Conservation (phyloP, 2,888 invertebrate species). For the Drosophila buzzatii region DNA sequence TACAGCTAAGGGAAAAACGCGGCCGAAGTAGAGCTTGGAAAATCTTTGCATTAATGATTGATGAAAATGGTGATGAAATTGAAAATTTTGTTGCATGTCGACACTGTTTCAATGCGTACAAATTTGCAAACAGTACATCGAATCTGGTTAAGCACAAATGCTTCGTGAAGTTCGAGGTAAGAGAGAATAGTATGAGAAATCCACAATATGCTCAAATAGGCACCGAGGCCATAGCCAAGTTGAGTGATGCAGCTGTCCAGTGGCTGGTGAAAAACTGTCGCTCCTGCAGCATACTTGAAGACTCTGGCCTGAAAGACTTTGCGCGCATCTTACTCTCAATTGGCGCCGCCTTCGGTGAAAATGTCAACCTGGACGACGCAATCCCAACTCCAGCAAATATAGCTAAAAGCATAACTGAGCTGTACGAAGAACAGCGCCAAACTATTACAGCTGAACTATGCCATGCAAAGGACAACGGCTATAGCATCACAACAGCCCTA, state of each 20-base stretch:
- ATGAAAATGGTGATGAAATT: constrained; percentile 3
- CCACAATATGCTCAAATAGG: not conserved
- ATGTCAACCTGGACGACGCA: not conserved
- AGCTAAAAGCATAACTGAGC: not conserved
- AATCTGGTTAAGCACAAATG: constrained; percentile 7
- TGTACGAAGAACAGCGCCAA: not conserved
- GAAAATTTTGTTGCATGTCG: constrained; percentile 2
- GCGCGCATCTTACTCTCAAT: not conserved
- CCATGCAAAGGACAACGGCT: not conserved
- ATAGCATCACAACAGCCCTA: not conserved
- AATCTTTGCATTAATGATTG: not conserved
- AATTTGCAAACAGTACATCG: not conserved
- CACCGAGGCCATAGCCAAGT: not conserved
- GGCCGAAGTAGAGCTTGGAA: not conserved
- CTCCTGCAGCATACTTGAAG: not conserved
- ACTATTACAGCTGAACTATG: not conserved
- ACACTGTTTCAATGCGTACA: not conserved
- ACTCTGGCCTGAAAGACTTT: not conserved
- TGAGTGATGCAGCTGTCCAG: not conserved
- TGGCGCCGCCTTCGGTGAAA: not conserved
- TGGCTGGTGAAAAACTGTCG: constrained; percentile 7
- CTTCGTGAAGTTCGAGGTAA: not conserved
- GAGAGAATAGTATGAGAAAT: not conserved
- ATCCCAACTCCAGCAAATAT: not conserved
- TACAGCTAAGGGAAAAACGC: not conserved